Evolutionary conservation across 2,113 vertebrate species (phyloP).

Genomic region (Rana temporaria): DNA sequence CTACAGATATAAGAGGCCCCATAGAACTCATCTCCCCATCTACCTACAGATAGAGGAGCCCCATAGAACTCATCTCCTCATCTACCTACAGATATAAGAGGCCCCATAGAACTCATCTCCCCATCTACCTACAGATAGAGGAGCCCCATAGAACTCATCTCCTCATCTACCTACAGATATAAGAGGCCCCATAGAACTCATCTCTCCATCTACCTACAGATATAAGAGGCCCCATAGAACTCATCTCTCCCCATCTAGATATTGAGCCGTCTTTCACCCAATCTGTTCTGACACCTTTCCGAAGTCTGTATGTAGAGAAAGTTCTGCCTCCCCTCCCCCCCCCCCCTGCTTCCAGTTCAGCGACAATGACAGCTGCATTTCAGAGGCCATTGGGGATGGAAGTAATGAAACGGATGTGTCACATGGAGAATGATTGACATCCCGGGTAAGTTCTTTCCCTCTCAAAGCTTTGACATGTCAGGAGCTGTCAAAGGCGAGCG

Average conservation of each 20-base stretch:
- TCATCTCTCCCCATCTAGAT: not conserved
- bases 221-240: too few species aligned
- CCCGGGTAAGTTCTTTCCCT: slow-evolving; percentile 68
- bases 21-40: not conserved
- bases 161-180: too few species aligned
- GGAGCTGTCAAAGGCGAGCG: slow-evolving; percentile 65
- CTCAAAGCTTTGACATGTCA: slow-evolving; percentile 65
- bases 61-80: too few species aligned
- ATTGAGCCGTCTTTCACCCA: slow-evolving; percentile 13
- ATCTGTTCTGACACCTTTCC: slow-evolving; percentile 23
- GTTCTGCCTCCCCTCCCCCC: fast-evolving
- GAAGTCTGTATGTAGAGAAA: not conserved
- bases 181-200: too few species aligned
- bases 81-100: too few species aligned
- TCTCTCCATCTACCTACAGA: too few species aligned
- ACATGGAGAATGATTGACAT: slow-evolving; percentile 65
- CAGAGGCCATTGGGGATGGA: slow-evolving; percentile 61
- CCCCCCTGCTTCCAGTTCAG: not conserved
- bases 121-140: too few species aligned
- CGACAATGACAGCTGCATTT: slow-evolving; percentile 63
- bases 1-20: too few species aligned
- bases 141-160: too few species aligned
- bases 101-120: too few species aligned
- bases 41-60: too few species aligned
- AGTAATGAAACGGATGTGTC: slow-evolving; percentile 65